A percentile compares a stretch with the other conserved stretches of the same genome.
phyloP scores from a whole-genome alignment of 2,888 invertebrate genomes.

The Cheilosia impressa region DNA sequence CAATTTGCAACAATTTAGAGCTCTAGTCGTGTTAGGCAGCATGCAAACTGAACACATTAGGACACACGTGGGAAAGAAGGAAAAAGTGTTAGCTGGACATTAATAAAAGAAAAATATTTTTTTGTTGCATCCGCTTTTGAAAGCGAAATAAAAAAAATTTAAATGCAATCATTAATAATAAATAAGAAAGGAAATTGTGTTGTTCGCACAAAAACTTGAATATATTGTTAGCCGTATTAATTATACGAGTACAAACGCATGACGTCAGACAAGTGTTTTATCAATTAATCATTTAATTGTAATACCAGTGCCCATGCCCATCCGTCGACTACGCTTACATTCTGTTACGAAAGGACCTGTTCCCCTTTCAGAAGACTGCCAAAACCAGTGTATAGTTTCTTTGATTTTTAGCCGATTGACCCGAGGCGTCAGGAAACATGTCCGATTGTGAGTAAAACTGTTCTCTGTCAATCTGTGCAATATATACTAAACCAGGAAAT shows the following conservation, averaged over 20 bases:
- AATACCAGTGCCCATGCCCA: too few relatives aligned
- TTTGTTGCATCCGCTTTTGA: slow-evolving; percentile 6
- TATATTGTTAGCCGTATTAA: too few relatives aligned
- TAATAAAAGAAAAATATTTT: background rate
- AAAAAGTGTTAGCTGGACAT: background rate
- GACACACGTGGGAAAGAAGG: background rate
- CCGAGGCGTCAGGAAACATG: background rate
- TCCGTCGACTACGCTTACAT: too few relatives aligned
- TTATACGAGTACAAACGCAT: too few relatives aligned
- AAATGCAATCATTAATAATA: background rate
- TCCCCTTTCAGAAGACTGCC: background rate
- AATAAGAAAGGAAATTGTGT: background rate
- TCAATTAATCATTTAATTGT: too few relatives aligned
- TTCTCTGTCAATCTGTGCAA: background rate
- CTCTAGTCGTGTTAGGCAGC: background rate
- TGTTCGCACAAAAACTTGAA: background rate
- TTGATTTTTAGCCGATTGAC: slow-evolving; percentile 4
- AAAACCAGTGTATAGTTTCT: background rate
- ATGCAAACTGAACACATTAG: slow-evolving; percentile 1
- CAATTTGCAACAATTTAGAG: slow-evolving; percentile 11
- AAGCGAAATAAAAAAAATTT: background rate
- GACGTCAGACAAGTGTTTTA: too few relatives aligned
- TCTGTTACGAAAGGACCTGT: background rate
- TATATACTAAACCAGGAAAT: slow-evolving; percentile 28
- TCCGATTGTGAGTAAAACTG: too few relatives aligned